A percentile compares a stretch with the other conserved stretches of the same genome.
Conservation (phyloP, 2,113 vertebrate species). For the Corynorhinus townsendii region DNA sequence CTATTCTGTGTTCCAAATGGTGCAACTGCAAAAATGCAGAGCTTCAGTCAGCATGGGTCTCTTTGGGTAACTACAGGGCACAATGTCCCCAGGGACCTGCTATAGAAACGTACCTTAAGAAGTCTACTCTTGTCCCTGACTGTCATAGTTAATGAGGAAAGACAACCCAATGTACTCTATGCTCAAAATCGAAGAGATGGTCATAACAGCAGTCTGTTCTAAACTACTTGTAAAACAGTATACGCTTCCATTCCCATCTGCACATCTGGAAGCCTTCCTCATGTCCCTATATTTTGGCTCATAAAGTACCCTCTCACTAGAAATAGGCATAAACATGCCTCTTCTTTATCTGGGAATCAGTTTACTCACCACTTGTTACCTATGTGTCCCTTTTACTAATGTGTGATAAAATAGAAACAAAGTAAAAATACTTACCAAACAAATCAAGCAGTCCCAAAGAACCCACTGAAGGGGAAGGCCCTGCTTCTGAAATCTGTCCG, state of each 20-base stretch:
- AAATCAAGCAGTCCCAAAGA: not conserved
- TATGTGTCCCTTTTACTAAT: not conserved
- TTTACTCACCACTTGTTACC: not conserved
- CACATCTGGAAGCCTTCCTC: not conserved
- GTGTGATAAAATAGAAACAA: not conserved
- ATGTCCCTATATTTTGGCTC: not conserved
- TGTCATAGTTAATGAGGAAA: not conserved
- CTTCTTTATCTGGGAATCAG: not conserved
- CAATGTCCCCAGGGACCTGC: not conserved
- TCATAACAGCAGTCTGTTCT: not conserved
- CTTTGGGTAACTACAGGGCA: not conserved
- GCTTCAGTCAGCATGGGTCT: not conserved
- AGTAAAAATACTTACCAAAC: not conserved
- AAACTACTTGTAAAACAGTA: not conserved
- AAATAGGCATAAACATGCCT: not conserved
- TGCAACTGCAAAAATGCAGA: not conserved
- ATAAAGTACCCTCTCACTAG: not conserved
- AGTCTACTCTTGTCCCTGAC: not conserved
- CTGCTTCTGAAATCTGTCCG: not conserved
- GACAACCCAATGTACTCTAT: not conserved
- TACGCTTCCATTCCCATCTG: not conserved
- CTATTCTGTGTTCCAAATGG: not conserved
- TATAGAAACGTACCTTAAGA: not conserved
- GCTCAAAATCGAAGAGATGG: not conserved
- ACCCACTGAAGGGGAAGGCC: not conserved